phyloP scores from a whole-genome alignment of 2,797 vertebrate genomes.

The Halcyon leucocephala region DNA sequence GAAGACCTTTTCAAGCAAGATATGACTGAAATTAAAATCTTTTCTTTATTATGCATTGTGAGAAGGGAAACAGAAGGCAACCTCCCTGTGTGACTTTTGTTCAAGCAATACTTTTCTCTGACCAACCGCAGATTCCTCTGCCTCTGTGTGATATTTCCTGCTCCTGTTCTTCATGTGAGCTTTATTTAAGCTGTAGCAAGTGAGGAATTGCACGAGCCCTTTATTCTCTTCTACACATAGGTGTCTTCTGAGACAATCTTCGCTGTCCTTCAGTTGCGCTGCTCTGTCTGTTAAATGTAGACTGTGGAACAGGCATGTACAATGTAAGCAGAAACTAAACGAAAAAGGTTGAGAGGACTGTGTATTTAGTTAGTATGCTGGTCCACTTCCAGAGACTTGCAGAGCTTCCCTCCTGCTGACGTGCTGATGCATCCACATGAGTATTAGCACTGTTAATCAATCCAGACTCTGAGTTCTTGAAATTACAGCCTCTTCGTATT shows the following conservation, averaged over 20 bases:
- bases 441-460: background rate
- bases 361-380: background rate
- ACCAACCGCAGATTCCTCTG: background rate
- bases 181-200: background rate
- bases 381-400: background rate
- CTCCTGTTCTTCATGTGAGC: background rate
- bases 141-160: background rate
- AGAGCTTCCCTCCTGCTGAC: background rate
- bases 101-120: background rate
- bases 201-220: background rate
- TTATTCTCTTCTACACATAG: background rate
- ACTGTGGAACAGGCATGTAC: background rate
- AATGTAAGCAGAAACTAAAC: background rate
- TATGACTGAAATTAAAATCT: constrained; percentile 4
- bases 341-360: background rate
- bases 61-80: background rate
- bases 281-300: background rate
- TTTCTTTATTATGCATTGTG: background rate
- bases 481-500: background rate
- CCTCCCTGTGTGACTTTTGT: background rate
- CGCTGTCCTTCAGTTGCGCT: background rate
- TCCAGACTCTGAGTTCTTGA: background rate
- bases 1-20: constrained; percentile 12
- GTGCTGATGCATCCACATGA: background rate
- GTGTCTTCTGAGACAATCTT: background rate